These are phyloP conservation scores for Nineta flava DNA, from an alignment of 2,888 invertebrate species.

Conservation along the genomic window DNA sequence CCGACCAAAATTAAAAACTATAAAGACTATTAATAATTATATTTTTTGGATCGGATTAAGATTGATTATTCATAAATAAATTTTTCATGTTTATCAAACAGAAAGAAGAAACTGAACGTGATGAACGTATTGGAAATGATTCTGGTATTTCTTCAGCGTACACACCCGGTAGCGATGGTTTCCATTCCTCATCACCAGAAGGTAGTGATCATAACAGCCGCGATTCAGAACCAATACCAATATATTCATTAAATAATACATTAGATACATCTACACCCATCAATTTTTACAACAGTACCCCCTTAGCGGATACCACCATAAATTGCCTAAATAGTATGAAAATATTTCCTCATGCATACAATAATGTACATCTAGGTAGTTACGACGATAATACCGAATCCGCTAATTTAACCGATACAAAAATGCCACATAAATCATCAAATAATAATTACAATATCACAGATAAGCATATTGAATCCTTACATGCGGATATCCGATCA, in stretches of 20 bases:
- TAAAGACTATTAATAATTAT: too few species aligned
- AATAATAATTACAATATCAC: conserved; percentile 1
- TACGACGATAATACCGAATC: too few species aligned
- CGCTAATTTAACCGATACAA: too few species aligned
- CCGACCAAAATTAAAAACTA: too few species aligned
- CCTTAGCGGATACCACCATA: conserved; percentile 9
- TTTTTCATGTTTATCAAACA: conserved; percentile 18
- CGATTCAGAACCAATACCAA: conserved; percentile 9
- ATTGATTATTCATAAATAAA: too few species aligned
- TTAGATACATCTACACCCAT: background rate
- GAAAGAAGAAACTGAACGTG: conserved; percentile 37
- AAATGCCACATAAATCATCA: background rate
- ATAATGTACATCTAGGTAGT: conserved; percentile 6
- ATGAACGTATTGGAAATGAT: conserved; percentile 35
- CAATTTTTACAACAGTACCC: background rate
- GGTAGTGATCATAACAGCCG: conserved; percentile 30
- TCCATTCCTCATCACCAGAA: conserved; percentile 43
- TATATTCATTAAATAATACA: conserved; percentile 8
- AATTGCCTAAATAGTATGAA: conserved; percentile 19
- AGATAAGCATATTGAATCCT: conserved; percentile 6
- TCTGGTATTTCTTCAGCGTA: conserved; percentile 32
- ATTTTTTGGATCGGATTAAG: too few species aligned
- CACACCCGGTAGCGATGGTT: conserved; percentile 39
- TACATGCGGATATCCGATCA: conserved; percentile 24
- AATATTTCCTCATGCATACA: conserved; percentile 9